Conservation (phyloP, 2,888 invertebrate species). For the Priocnemis perturbator region DNA sequence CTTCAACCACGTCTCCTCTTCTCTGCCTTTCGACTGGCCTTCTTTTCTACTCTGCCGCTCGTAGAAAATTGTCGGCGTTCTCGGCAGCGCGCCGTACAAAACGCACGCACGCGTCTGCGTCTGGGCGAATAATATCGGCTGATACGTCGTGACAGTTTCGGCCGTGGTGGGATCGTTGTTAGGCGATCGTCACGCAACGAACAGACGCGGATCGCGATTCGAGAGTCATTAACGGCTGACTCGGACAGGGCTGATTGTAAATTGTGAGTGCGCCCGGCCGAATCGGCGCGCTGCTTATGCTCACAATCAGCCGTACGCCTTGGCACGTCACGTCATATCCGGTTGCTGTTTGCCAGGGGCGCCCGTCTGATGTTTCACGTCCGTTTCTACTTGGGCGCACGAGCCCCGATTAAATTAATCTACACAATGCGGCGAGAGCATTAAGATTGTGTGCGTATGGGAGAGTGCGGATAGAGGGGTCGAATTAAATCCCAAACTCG, state of each 20-base stretch:
- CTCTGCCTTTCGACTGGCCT: neutral
- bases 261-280: neutral
- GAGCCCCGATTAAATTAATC: slow-evolving; percentile 3
- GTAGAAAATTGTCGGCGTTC: no score
- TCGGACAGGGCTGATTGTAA: no score
- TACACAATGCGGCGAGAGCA: neutral
- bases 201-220: slow-evolving; percentile 1
- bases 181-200: no score
- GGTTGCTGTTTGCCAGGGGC: slow-evolving; percentile 44
- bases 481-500: no score
- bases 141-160: no score
- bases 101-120: no score
- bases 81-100: no score
- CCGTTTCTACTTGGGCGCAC: slow-evolving; percentile 39
- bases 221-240: neutral
- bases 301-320: slow-evolving; percentile 10
- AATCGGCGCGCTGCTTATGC: slow-evolving; percentile 16
- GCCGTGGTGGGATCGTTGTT: no score
- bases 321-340: slow-evolving; percentile 44
- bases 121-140: no score
- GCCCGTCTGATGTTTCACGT: slow-evolving; percentile 34
- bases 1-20: neutral
- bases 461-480: no score
- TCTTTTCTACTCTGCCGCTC: neutral
- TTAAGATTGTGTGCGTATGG: no score